phyloP scores from a whole-genome alignment of 2,888 invertebrate species.

The Limulus polyphemus region DNA sequence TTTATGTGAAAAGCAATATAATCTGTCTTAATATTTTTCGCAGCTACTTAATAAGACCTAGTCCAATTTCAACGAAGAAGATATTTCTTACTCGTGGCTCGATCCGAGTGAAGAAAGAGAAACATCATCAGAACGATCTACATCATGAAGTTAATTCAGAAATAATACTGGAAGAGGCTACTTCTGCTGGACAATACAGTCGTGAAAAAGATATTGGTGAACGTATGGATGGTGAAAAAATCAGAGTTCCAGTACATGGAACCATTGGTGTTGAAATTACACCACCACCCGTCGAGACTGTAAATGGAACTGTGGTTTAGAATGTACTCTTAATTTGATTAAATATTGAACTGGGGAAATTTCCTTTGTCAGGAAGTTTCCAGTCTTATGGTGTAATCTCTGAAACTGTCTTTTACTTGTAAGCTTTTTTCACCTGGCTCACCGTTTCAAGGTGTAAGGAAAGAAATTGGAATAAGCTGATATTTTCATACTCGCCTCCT shows the following conservation, averaged over 20 bases:
- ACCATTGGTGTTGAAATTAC: slow-evolving; percentile 3
- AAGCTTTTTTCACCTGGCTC: no score
- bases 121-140: neutral
- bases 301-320: slow-evolving; percentile 10
- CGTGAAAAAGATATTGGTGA: neutral
- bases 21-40: slow-evolving; percentile 23
- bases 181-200: no score
- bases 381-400: no score
- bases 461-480: no score
- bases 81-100: slow-evolving; percentile 48
- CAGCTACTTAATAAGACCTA: slow-evolving; percentile 82
- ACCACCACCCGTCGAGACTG: slow-evolving; percentile 5
- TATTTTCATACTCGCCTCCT: no score
- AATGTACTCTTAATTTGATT: no score
- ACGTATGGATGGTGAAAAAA: neutral
- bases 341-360: no score
- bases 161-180: neutral
- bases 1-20: no score
- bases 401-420: no score
- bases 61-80: slow-evolving; percentile 88
- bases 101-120: slow-evolving; percentile 18
- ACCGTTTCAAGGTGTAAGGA: no score
- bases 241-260: neutral
- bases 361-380: no score
- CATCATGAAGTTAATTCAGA: neutral